A percentile compares a stretch with the other conserved stretches of the same genome.
Evolutionary conservation across 2,797 vertebrate species (phyloP).

Genomic region (Enteromius anoplus): DNA sequence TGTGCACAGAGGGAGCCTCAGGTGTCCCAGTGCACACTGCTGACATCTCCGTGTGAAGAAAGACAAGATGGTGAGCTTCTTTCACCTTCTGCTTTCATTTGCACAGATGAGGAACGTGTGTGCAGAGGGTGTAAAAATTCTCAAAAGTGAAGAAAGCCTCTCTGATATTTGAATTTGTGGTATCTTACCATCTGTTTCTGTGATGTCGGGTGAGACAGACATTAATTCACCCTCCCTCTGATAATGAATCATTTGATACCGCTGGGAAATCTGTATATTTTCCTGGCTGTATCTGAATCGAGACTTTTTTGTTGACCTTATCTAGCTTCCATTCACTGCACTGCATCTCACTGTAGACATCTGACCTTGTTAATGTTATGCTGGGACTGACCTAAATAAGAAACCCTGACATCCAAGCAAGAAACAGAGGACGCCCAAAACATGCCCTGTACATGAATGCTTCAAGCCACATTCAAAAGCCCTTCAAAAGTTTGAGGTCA

Average conservation of each 20-base stretch:
- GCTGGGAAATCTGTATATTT: conserved; percentile 6
- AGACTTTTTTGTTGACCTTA: conserved; percentile 15
- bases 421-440: conserved; percentile 14
- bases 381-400: conserved; percentile 26
- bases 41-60: conserved; percentile 14
- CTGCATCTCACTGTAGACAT: background rate
- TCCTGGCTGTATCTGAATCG: background rate
- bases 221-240: background rate
- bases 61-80: conserved; percentile 7
- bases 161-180: conserved; percentile 10
- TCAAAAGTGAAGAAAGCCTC: conserved; percentile 20
- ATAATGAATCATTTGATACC: conserved; percentile 22
- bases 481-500: background rate
- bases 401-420: background rate
- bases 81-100: conserved; percentile 24
- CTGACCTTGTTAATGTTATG: background rate
- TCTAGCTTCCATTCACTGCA: background rate
- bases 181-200: conserved; percentile 39
- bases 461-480: background rate
- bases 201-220: conserved; percentile 8
- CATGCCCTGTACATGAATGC: background rate
- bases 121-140: background rate
- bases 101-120: conserved; percentile 28
- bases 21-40: conserved; percentile 28
- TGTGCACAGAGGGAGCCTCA: background rate